Conservation (phyloP, 1,140 invertebrate genomes). For the Oreohelix idahoensis region DNA sequence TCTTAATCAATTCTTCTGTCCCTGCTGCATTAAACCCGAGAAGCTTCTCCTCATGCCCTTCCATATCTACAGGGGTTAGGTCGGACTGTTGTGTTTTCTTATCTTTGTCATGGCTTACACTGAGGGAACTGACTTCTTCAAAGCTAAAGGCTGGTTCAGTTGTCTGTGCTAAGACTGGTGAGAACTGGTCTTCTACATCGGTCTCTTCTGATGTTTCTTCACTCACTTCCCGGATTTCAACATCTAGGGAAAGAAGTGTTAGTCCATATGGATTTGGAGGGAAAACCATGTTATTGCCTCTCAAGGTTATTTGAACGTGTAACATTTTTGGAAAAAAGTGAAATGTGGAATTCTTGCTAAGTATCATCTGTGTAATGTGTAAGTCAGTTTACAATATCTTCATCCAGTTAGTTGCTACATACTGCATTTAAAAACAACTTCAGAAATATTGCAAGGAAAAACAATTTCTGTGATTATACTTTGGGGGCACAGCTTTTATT, state of each 20-base stretch:
- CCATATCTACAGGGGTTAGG: constrained; percentile 3
- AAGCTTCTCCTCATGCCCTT: constrained; percentile 8
- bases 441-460: no score
- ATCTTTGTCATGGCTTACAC: background rate
- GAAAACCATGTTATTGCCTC: background rate
- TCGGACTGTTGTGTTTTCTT: background rate
- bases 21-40: background rate
- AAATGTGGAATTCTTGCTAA: no score
- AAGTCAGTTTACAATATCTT: no score
- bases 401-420: no score
- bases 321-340: no score
- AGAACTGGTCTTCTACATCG: constrained; percentile 68
- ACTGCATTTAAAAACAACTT: no score
- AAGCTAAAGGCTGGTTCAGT: constrained; percentile 6
- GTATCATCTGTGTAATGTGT: no score
- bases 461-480: no score
- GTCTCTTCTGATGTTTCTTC: constrained; percentile 64
- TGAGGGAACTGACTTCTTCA: background rate
- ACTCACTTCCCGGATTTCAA: constrained; percentile 58
- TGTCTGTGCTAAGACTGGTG: constrained; percentile 45
- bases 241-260: constrained; percentile 62
- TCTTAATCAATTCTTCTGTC: background rate
- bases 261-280: constrained; percentile 30
- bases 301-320: no score
- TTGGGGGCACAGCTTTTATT: background rate